phyloP scores from a whole-genome alignment of 1,140 invertebrate species.

The Forficula auricularia region DNA sequence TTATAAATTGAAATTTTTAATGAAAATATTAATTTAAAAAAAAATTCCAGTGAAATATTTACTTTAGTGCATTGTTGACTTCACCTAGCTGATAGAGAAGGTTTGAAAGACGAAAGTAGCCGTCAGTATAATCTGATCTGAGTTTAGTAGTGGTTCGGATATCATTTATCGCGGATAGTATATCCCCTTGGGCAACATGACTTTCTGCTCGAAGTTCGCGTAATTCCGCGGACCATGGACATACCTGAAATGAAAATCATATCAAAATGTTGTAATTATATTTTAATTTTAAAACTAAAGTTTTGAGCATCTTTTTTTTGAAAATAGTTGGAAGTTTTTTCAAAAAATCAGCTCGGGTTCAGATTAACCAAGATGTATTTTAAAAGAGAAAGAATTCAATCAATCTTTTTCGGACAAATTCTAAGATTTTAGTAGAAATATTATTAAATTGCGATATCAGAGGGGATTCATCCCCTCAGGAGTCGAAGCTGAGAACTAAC shows the following conservation, averaged over 20 bases:
- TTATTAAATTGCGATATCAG: too few species aligned
- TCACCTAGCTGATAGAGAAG: conserved; percentile 83
- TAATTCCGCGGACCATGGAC: conserved; percentile 73
- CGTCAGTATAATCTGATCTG: conserved; percentile 76
- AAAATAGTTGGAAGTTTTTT: too few species aligned
- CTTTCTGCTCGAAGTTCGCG: conserved; percentile 74
- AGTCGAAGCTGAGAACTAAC: too few species aligned
- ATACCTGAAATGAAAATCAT: conserved; percentile 28
- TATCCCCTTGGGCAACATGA: conserved; percentile 62
- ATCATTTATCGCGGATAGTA: conserved; percentile 76
- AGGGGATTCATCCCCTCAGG: too few species aligned
- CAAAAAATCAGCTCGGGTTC: too few species aligned
- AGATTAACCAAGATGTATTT: too few species aligned
- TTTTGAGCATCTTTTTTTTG: too few species aligned
- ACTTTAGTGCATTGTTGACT: conserved; percentile 76
- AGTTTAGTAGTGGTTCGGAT: conserved; percentile 79
- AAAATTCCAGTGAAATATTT: conserved; percentile 14
- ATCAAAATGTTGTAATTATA: background rate
- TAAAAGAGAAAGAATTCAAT: too few species aligned
- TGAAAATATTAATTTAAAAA: conserved; percentile 1
- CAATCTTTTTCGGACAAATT: too few species aligned
- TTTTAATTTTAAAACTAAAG: too few species aligned
- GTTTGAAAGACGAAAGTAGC: conserved; percentile 63
- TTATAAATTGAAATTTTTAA: background rate
- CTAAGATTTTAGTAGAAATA: too few species aligned